A percentile compares a stretch with the other conserved stretches of the same genome.
These are phyloP conservation scores for Polypterus senegalus DNA, from an alignment of 2,113 vertebrate species.

Conservation along the genomic window DNA sequence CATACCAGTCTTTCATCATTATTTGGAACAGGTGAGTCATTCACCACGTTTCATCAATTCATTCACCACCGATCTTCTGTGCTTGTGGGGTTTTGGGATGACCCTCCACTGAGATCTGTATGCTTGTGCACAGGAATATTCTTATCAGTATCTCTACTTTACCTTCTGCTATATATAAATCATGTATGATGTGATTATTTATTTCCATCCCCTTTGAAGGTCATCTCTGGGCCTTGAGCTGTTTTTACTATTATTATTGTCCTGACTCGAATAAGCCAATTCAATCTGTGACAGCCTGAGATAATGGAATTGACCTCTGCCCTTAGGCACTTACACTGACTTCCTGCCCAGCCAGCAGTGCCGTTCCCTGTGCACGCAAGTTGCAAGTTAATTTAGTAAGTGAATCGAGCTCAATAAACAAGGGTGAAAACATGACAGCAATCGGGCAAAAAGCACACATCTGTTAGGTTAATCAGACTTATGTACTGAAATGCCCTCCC, in stretches of 20 bases:
- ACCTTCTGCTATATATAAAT: too few species aligned
- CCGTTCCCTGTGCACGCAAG: neutral
- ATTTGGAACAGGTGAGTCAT: too few species aligned
- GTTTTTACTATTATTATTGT: slow-evolving; percentile 16
- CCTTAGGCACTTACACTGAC: slow-evolving; percentile 8
- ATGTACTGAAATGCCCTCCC: too few species aligned
- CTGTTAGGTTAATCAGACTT: too few species aligned
- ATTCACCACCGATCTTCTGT: too few species aligned
- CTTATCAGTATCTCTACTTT: too few species aligned
- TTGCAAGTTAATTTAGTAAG: slow-evolving; percentile 22
- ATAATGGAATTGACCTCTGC: slow-evolving; percentile 27
- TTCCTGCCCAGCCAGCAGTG: slow-evolving; percentile 15
- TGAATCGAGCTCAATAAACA: slow-evolving; percentile 18
- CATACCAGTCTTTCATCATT: too few species aligned
- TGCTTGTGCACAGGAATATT: too few species aligned
- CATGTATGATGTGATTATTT: neutral
- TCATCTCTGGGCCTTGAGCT: slow-evolving; percentile 7
- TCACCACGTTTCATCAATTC: too few species aligned
- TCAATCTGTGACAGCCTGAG: slow-evolving; percentile 20
- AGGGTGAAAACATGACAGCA: slow-evolving; percentile 14
- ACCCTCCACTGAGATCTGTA: too few species aligned
- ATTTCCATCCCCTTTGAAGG: slow-evolving; percentile 1
- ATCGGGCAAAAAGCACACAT: neutral
- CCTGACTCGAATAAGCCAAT: slow-evolving; percentile 19
- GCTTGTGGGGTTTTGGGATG: too few species aligned